A percentile compares a stretch with the other conserved stretches of the same genome.
These are phyloP conservation scores for Chelidonichthys spinosus DNA, from an alignment of 2,797 vertebrate genomes.

Conservation along the genomic window DNA sequence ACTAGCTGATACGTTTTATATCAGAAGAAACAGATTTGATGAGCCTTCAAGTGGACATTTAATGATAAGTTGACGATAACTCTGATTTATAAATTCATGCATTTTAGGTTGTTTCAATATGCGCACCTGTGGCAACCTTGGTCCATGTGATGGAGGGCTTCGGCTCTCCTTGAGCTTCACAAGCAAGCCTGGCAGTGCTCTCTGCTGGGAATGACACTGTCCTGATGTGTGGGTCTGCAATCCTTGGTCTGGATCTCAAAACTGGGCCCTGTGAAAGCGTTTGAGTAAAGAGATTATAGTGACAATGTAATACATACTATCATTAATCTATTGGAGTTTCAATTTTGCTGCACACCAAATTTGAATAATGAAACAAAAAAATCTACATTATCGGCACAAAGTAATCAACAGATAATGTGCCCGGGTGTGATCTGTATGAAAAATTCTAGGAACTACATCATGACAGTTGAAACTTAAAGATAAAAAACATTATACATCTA, in stretches of 20 bases:
- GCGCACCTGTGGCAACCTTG: conserved; percentile 92
- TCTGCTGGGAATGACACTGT: conserved; percentile 83
- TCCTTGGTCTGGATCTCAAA: conserved; percentile 83
- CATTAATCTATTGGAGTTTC: neutral
- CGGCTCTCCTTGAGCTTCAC: conserved; percentile 86
- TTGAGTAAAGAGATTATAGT: conserved; percentile 12
- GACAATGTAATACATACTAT: neutral
- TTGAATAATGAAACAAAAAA: neutral
- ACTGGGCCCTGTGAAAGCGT: conserved; percentile 48
- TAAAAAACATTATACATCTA: neutral
- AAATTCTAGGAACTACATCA: neutral
- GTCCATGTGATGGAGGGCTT: conserved; percentile 89
- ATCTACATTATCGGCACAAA: neutral
- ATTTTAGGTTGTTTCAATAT: neutral
- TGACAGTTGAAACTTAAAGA: neutral
- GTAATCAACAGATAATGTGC: conserved; percentile 12
- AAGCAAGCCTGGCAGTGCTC: conserved; percentile 83
- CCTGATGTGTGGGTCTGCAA: conserved; percentile 82
- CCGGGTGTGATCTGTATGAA: neutral
- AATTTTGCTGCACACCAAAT: neutral
- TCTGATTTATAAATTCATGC: conserved; percentile 1
- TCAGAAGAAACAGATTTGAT: neutral
- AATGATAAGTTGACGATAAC: conserved; percentile 1
- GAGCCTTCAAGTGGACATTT: neutral
- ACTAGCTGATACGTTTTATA: neutral